Evolutionary conservation across 2,888 invertebrate genomes (phyloP).

Genomic region (Parascotia fuliginaria): DNA sequence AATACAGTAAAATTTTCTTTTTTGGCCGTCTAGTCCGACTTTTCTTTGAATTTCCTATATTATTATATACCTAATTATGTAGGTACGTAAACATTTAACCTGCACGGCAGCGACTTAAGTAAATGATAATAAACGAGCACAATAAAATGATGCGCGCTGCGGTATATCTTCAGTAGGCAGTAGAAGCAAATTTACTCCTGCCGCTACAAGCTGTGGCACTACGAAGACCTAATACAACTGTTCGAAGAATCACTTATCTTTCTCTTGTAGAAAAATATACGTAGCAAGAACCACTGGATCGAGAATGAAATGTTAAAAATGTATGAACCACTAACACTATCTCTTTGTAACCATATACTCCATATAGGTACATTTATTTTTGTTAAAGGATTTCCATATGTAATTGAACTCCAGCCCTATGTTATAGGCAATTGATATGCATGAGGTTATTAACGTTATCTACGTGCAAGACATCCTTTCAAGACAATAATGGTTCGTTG

Average conservation of each 20-base stretch:
- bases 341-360: no score
- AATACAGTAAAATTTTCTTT: no score
- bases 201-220: slow-evolving; percentile 7
- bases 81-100: no score
- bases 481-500: not conserved
- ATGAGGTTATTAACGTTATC: not conserved
- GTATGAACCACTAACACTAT: no score
- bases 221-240: slow-evolving; percentile 23
- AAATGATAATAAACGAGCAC: not conserved
- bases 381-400: no score
- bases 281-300: not conserved
- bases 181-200: slow-evolving; percentile 19
- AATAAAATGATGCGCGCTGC: slow-evolving; percentile 14
- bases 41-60: no score
- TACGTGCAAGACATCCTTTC: not conserved
- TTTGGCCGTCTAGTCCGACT: no score
- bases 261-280: no score
- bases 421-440: not conserved
- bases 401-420: not conserved
- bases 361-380: not conserved
- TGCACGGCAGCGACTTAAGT: not conserved
- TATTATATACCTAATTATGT: no score
- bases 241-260: not conserved
- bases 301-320: slow-evolving; percentile 1
- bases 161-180: slow-evolving; percentile 14